A percentile compares a stretch with the other conserved stretches of the same genome.
These are phyloP conservation scores for Calyptommatus sinebrachiatus DNA, from an alignment of 2,113 vertebrate species.

Conservation along the genomic window DNA sequence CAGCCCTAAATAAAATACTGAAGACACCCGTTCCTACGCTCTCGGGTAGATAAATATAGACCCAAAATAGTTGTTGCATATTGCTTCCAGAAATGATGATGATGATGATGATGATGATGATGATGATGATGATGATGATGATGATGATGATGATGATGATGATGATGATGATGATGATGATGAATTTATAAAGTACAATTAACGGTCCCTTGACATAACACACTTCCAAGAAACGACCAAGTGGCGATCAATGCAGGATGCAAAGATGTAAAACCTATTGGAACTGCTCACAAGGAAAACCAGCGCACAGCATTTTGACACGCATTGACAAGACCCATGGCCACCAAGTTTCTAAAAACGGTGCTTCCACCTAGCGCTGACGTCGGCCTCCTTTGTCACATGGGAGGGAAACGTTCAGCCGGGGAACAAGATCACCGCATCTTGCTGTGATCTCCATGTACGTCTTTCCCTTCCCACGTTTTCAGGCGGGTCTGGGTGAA, in stretches of 20 bases:
- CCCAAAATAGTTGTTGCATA: conserved; percentile 23
- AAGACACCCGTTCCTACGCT: no score
- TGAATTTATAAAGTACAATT: no score
- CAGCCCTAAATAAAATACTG: no score
- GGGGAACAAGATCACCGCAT: no score
- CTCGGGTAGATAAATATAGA: neutral
- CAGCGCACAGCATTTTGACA: neutral
- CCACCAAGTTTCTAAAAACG: neutral
- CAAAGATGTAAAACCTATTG: neutral
- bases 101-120: no score
- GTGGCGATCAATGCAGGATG: rapidly evolving
- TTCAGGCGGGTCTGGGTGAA: neutral
- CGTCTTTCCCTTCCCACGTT: neutral
- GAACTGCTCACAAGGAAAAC: neutral
- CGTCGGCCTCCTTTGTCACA: no score
- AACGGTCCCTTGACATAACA: rapidly evolving
- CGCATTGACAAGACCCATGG: neutral
- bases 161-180: no score
- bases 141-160: no score
- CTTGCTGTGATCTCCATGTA: no score
- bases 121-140: no score
- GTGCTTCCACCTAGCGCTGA: no score
- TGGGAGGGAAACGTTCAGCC: no score
- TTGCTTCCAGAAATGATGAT: neutral
- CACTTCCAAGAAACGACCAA: neutral